A percentile compares a stretch with the other conserved stretches of the same genome.
Evolutionary conservation across 1,140 invertebrate species (phyloP).

Genomic region (Chymomyza costata): DNA sequence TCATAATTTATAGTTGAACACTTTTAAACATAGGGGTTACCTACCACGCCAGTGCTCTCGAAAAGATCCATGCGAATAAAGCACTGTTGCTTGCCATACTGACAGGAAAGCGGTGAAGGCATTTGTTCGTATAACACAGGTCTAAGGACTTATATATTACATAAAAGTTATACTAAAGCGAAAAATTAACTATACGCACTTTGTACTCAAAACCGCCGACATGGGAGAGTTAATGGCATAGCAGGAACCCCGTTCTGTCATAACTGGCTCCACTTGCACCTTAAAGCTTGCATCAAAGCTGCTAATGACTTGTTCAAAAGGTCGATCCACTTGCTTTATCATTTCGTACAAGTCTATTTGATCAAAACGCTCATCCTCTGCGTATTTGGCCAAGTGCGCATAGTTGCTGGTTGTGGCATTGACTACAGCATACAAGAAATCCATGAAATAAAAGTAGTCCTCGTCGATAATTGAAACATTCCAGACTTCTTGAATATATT

Average conservation of each 20-base stretch:
- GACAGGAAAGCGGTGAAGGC: constrained; percentile 50
- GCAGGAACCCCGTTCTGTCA: constrained; percentile 81
- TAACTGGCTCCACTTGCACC: constrained; percentile 75
- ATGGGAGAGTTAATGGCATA: constrained; percentile 80
- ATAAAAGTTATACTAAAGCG: background rate
- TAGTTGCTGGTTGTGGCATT: constrained; percentile 72
- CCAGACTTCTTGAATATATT: constrained; percentile 65
- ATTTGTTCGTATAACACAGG: constrained; percentile 41
- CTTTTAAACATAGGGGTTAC: constrained; percentile 1
- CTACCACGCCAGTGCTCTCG: constrained; percentile 62
- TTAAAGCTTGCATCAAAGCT: constrained; percentile 69
- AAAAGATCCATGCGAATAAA: constrained; percentile 69
- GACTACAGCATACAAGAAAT: constrained; percentile 75
- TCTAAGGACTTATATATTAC: too few relatives aligned
- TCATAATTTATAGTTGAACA: too few relatives aligned
- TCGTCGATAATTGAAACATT: constrained; percentile 64
- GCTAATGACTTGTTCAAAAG: constrained; percentile 75
- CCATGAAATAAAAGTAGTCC: constrained; percentile 72
- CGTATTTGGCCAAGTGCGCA: constrained; percentile 73
- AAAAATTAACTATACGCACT: constrained; percentile 34
- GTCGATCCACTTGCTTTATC: constrained; percentile 73
- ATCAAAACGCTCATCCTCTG: constrained; percentile 73
- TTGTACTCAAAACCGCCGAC: constrained; percentile 50
- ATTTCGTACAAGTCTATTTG: constrained; percentile 64
- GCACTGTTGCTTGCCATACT: constrained; percentile 70